phyloP scores from a whole-genome alignment of 2,797 vertebrate genomes.

The Xenops minutus region DNA sequence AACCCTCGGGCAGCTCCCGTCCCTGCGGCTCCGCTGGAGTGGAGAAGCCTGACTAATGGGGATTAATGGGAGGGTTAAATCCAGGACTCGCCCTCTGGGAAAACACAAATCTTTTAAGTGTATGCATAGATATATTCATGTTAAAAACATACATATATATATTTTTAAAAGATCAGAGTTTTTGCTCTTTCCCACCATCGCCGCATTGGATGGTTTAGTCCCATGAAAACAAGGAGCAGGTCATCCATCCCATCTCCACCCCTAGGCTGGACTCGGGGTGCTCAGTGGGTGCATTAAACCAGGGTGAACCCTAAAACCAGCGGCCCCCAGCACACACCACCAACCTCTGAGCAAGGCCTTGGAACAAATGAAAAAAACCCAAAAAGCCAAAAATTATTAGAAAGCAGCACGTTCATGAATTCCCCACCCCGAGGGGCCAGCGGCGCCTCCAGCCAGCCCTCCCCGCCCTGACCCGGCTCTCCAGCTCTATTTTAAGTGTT shows the following conservation, averaged over 20 bases:
- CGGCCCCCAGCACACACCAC: rapidly evolving
- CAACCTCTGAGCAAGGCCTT: neutral
- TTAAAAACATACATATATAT: neutral
- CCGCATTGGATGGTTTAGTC: neutral
- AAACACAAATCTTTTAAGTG: neutral
- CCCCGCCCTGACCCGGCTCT: neutral
- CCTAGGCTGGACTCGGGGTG: rapidly evolving
- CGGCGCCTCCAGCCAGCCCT: neutral
- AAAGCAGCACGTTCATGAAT: neutral
- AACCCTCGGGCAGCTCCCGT: neutral
- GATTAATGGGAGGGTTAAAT: neutral
- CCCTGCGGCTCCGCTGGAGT: rapidly evolving
- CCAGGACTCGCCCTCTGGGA: neutral
- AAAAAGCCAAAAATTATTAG: neutral
- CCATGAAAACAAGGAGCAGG: neutral
- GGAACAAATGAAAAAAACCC: neutral
- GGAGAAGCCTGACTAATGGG: neutral
- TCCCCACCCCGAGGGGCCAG: neutral
- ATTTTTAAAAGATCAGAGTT: neutral
- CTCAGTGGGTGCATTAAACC: rapidly evolving
- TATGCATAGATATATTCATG: neutral
- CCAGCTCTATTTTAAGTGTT: neutral
- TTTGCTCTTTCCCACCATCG: neutral
- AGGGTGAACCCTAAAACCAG: rapidly evolving
- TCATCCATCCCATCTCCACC: neutral